These are phyloP conservation scores for Orthosia gracilis DNA, from an alignment of 2,888 invertebrate species.

Conservation along the genomic window DNA sequence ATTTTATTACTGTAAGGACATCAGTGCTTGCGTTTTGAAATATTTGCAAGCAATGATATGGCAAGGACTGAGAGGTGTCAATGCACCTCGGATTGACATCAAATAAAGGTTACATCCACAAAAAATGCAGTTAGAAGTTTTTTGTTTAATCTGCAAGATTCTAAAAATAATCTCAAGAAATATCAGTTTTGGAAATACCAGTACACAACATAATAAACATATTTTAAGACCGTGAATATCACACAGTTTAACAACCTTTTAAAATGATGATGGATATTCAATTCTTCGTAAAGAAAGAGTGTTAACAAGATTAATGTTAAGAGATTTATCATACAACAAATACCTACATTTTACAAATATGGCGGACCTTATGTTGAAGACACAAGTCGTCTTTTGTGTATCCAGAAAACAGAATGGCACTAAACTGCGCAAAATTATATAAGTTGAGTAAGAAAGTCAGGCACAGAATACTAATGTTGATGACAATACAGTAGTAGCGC, in stretches of 20 bases:
- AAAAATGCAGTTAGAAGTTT: conserved; percentile 7
- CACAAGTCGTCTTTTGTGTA: background rate
- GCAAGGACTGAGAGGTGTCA: background rate
- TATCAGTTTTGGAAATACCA: background rate
- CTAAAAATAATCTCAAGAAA: conserved; percentile 21
- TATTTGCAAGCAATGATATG: background rate
- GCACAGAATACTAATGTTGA: conserved; percentile 10
- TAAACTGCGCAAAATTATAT: background rate
- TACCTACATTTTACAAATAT: background rate
- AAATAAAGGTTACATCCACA: conserved; percentile 19
- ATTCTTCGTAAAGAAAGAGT: background rate
- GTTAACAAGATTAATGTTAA: background rate
- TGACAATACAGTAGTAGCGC: conserved; percentile 11
- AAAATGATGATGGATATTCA: conserved; percentile 11
- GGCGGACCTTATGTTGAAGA: no score
- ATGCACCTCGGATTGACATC: conserved; percentile 7
- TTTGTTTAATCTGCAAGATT: background rate
- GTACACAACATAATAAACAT: background rate
- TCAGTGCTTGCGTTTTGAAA: background rate
- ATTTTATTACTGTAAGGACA: background rate
- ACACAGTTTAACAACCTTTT: conserved; percentile 3
- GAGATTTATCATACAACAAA: conserved; percentile 6
- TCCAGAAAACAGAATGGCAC: background rate
- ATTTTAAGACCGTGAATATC: background rate
- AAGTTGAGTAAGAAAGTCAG: background rate